phyloP scores from a whole-genome alignment of 2,888 invertebrate genomes.

The Xestia c-nigrum region DNA sequence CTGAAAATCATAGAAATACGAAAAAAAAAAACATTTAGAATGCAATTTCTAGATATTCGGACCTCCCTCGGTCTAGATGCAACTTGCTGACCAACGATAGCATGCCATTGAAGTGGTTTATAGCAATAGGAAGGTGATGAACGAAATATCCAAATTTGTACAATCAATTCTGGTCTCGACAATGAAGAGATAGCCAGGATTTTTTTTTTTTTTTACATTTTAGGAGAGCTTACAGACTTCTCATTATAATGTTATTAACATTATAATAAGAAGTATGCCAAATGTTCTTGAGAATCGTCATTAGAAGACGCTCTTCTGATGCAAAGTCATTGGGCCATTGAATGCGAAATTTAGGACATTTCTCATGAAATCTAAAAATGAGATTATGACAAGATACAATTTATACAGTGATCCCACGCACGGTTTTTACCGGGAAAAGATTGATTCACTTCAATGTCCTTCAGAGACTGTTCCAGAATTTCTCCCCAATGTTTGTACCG shows the following conservation, averaged over 20 bases:
- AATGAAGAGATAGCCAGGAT: neutral
- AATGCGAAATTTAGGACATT: constrained; percentile 4
- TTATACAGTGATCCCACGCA: neutral
- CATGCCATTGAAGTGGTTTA: neutral
- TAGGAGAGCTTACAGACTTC: no score
- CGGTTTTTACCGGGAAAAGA: constrained; percentile 19
- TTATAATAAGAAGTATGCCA: no score
- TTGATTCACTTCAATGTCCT: constrained; percentile 33
- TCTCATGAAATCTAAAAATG: constrained; percentile 21
- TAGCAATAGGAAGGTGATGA: neutral
- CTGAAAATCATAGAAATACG: neutral
- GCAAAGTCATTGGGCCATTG: neutral
- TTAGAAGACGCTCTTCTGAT: neutral
- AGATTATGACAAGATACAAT: constrained; percentile 8
- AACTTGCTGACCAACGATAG: neutral
- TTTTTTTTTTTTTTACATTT: no score
- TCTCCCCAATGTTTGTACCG: neutral
- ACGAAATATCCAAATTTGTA: neutral
- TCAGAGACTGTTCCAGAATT: constrained; percentile 14
- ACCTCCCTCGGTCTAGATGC: neutral
- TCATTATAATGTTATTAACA: no score
- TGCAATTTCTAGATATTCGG: neutral
- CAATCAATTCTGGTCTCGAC: neutral
- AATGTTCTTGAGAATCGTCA: neutral
- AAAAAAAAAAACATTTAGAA: neutral